A percentile compares a stretch with the other conserved stretches of the same genome.
Evolutionary conservation across 2,888 invertebrate genomes (phyloP).

Genomic region (Leptodirus hochenwartii): DNA sequence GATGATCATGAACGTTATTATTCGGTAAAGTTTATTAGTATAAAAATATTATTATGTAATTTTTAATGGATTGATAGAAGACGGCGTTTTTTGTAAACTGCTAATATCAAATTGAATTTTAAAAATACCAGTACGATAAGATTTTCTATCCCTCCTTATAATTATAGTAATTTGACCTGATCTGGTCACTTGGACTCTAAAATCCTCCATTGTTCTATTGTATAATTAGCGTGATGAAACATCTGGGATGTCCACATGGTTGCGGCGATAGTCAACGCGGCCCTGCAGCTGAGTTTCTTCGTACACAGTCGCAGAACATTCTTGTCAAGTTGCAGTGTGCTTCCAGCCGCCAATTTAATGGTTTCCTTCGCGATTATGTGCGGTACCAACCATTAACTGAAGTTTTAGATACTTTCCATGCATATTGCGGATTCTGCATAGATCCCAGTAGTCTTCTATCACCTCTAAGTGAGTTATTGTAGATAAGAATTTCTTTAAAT

Average conservation of each 20-base stretch:
- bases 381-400: constrained; percentile 60
- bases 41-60: constrained; percentile 1
- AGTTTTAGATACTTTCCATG: constrained; percentile 84
- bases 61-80: too few relatives aligned
- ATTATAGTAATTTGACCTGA: too few relatives aligned
- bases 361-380: constrained; percentile 55
- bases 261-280: constrained; percentile 74
- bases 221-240: constrained; percentile 52
- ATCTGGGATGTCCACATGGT: constrained; percentile 88
- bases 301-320: constrained; percentile 70
- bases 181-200: too few relatives aligned
- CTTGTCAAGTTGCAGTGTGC: constrained; percentile 56
- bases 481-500: constrained; percentile 9
- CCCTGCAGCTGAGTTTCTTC: constrained; percentile 76
- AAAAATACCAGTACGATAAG: too few relatives aligned
- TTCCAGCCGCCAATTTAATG: constrained; percentile 43
- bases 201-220: constrained; percentile 2
- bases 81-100: too few relatives aligned
- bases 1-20: constrained; percentile 52
- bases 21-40: constrained; percentile 27
- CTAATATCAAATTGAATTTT: too few relatives aligned
- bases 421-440: constrained; percentile 88
- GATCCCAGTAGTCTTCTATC: constrained; percentile 75
- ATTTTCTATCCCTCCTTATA: too few relatives aligned
- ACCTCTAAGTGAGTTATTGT: constrained; percentile 60